Percentiles rank a stretch among this genome's conserved stretches.
Conservation (phyloP, 2,888 invertebrate species). For the Homarus gammarus region DNA sequence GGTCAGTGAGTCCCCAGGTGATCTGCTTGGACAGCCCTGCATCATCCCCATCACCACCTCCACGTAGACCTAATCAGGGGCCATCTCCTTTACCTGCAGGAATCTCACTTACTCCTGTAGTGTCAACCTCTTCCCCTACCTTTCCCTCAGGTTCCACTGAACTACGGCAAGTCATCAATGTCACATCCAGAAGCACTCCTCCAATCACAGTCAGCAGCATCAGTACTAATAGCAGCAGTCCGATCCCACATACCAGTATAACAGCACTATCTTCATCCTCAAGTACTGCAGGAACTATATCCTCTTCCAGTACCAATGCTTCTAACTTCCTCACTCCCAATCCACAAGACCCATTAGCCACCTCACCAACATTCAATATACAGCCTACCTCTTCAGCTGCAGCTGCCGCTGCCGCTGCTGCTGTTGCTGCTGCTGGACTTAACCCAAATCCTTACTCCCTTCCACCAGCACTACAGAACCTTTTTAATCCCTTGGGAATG, state of each 20-base stretch:
- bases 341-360: constrained; percentile 44
- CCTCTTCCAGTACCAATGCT: constrained; percentile 42
- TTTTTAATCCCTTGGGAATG: constrained; percentile 62
- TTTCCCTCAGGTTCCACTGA: constrained; percentile 20
- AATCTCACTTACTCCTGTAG: constrained; percentile 51
- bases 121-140: constrained; percentile 41
- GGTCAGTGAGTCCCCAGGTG: constrained; percentile 73
- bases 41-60: constrained; percentile 68
- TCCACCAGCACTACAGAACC: constrained; percentile 64
- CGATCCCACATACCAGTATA: constrained; percentile 31
- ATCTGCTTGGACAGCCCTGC: constrained; percentile 73
- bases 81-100: constrained; percentile 52
- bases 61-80: constrained; percentile 50
- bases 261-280: constrained; percentile 22
- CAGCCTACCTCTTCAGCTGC: constrained; percentile 46
- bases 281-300: constrained; percentile 9
- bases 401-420: constrained; percentile 63
- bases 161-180: constrained; percentile 50
- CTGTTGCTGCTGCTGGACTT: constrained; percentile 54
- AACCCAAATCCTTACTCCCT: constrained; percentile 52
- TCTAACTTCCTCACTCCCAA: constrained; percentile 24
- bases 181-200: constrained; percentile 57
- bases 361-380: constrained; percentile 33
- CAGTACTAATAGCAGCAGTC: constrained; percentile 54
- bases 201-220: constrained; percentile 36